Percentiles rank a stretch among this genome's conserved stretches.
phyloP scores from a whole-genome alignment of 2,113 vertebrate species.

The Stigmatopora nigra region DNA sequence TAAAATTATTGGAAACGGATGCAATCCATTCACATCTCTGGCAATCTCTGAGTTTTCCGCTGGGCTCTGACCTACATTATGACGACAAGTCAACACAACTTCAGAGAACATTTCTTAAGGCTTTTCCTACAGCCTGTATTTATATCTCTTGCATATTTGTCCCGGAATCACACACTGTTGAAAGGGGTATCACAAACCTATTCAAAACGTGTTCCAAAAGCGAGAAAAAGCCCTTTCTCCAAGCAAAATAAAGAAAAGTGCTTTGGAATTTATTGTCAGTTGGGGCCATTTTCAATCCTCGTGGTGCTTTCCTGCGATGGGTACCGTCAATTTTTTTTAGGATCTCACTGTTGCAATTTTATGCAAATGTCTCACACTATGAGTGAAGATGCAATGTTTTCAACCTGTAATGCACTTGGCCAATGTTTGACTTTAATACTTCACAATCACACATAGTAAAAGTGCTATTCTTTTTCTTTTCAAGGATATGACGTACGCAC shows the following conservation, averaged over 20 bases:
- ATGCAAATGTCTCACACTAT: constrained; percentile 27
- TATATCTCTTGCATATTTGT: constrained; percentile 17
- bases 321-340: constrained; percentile 27
- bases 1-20: constrained; percentile 46
- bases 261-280: constrained; percentile 36
- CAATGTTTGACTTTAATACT: background rate
- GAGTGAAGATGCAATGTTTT: constrained; percentile 20
- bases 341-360: constrained; percentile 39
- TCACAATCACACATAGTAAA: constrained; percentile 13
- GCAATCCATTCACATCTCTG: constrained; percentile 35
- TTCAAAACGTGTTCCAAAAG: background rate
- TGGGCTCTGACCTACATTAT: constrained; percentile 69
- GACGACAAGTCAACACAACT: constrained; percentile 65
- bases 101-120: constrained; percentile 47
- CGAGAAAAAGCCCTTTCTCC: constrained; percentile 39
- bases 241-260: constrained; percentile 57
- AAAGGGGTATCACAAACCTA: background rate
- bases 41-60: constrained; percentile 42
- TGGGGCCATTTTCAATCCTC: constrained; percentile 9
- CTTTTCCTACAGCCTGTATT: constrained; percentile 19
- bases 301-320: constrained; percentile 36
- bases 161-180: constrained; percentile 13
- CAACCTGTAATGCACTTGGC: constrained; percentile 3
- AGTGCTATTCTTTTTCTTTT: constrained; percentile 11
- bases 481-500: background rate